Evolutionary conservation across 1,140 invertebrate species (phyloP), one percentile per base, ranked within the genome.

Genomic region (Lethocerus indicus): DNA sequence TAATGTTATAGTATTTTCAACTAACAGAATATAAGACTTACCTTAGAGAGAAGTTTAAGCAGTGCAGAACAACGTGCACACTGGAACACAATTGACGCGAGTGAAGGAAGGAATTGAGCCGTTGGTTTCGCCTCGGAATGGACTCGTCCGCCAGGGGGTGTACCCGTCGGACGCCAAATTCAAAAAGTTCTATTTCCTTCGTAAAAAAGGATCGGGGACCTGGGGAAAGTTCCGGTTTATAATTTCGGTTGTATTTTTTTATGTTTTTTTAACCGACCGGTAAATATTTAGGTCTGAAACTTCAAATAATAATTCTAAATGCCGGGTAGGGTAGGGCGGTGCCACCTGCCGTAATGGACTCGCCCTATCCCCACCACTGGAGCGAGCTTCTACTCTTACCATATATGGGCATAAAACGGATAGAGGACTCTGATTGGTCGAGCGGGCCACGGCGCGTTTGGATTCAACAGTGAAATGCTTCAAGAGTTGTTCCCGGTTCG

Each of bases 381-480:
- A 49, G 61, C 63, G 64, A 66, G 66, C 67, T 66, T 70, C 68
- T 67, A 68, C 71, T 70, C 73, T 75, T 76, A 73, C 78, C 76
- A 78, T 79, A 79, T 80, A 79, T 78, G 77, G 78, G 73, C 75
- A 79, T 76, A 75, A 76, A 76, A 72, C 71, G 71, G 71, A 72
- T 68, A 60, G 63, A 58, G 67, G 51, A 52, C 59, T 63, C 60
- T 64, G 70, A 80, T 81, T 81, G 78, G 78, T 68, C 58, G 58
- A 66, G 21, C 39, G 42, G 28, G n/a, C 29, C 39, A 42, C 43
- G 41, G 37, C 18, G n/a, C 39, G 39, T 32, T 32, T 7, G 39
- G 7, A 12, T 40, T 40, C 39, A 40, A 40, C 39, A 40, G 39
- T 40, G 39, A 40, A 40, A 40, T 40, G 39, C 39, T 18, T 40